A percentile compares a stretch with the other conserved stretches of the same genome.
phyloP scores from a whole-genome alignment of 2,888 invertebrate genomes.

The Tanytarsus gracilentus region DNA sequence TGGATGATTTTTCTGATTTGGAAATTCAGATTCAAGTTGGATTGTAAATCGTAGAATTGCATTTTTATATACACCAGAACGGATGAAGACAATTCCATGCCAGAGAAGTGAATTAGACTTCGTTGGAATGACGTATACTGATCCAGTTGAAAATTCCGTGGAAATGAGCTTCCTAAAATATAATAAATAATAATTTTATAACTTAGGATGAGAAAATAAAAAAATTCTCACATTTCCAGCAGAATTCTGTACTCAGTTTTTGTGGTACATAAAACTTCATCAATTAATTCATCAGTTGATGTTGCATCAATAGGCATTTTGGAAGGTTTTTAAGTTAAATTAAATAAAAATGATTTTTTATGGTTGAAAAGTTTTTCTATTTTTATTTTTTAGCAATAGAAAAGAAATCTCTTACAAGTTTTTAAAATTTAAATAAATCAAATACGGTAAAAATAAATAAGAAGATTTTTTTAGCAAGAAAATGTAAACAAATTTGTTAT shows the following conservation, averaged over 20 bases:
- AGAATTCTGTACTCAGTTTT: conserved; percentile 16
- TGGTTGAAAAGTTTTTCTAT: too few species aligned
- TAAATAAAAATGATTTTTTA: too few species aligned
- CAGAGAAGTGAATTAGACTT: conserved; percentile 1
- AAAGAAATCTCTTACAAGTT: too few species aligned
- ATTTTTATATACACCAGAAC: conserved; percentile 4
- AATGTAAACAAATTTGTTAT: too few species aligned
- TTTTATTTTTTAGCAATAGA: too few species aligned
- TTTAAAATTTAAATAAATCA: too few species aligned
- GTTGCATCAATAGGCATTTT: conserved; percentile 15
- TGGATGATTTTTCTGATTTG: conserved; percentile 5
- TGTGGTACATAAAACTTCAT: conserved; percentile 15
- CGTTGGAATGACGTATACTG: conserved; percentile 9
- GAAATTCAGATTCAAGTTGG: conserved; percentile 7
- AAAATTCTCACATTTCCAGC: conserved; percentile 15
- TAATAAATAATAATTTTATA: background rate
- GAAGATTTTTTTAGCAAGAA: too few species aligned
- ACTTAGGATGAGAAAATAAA: background rate
- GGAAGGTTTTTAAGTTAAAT: too few species aligned
- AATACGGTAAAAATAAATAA: too few species aligned
- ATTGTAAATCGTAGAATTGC: conserved; percentile 18
- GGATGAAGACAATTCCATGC: conserved; percentile 12
- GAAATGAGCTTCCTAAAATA: conserved; percentile 18
- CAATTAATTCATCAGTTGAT: background rate
- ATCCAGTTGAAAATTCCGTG: conserved; percentile 5